Conservation (phyloP, 1,140 invertebrate species). For the Latrodectus geometricus region DNA sequence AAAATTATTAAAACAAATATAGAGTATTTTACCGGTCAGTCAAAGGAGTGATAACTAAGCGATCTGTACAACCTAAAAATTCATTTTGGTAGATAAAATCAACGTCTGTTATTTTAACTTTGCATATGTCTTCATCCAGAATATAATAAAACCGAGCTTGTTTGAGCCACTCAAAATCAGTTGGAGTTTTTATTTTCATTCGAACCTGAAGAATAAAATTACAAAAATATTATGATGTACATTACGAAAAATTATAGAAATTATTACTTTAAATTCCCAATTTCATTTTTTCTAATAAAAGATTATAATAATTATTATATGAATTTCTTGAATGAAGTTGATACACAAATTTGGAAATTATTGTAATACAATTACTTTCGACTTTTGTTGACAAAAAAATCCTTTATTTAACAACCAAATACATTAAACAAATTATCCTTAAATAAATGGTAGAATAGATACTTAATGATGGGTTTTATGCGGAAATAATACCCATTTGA, state of each 20-base stretch:
- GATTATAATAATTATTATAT: too few relatives aligned
- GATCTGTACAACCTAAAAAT: constrained; percentile 96
- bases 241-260: neutral
- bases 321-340: too few relatives aligned
- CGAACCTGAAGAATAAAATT: constrained; percentile 76
- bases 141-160: constrained; percentile 97
- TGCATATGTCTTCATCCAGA: constrained; percentile 91
- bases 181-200: constrained; percentile 84
- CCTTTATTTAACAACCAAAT: too few relatives aligned
- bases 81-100: constrained; percentile 97
- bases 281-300: too few relatives aligned
- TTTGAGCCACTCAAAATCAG: constrained; percentile 97
- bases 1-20: neutral
- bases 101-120: constrained; percentile 93
- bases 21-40: constrained; percentile 83
- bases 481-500: too few relatives aligned
- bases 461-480: too few relatives aligned
- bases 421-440: too few relatives aligned
- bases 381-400: too few relatives aligned
- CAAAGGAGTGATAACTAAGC: constrained; percentile 85
- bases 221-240: neutral
- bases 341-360: too few relatives aligned
- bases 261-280: too few relatives aligned
- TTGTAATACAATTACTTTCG: too few relatives aligned
- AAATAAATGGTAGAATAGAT: too few relatives aligned